Evolutionary conservation across 2,888 invertebrate species (phyloP).

Genomic region (Ophion ventricosus): DNA sequence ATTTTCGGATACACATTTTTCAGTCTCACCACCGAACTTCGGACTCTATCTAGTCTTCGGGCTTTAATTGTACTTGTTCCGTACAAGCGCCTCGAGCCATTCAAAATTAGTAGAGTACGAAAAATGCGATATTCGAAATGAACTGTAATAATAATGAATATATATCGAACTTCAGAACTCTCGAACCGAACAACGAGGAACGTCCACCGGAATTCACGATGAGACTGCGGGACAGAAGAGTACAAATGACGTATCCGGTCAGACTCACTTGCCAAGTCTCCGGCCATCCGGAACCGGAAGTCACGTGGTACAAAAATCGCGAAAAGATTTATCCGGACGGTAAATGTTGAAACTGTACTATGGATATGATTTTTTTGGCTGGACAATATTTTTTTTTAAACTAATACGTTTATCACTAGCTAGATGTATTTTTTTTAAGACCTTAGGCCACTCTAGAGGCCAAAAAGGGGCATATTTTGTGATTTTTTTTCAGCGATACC

Average conservation of each 20-base stretch:
- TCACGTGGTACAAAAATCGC: conserved; percentile 95
- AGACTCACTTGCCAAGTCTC: conserved; percentile 93
- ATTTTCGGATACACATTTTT: background rate
- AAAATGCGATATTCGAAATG: background rate
- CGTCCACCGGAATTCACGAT: conserved; percentile 93
- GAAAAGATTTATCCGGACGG: conserved; percentile 86
- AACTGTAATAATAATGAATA: background rate
- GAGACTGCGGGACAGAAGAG: conserved; percentile 92
- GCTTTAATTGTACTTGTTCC: no score
- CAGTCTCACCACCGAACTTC: no score
- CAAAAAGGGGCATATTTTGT: no score
- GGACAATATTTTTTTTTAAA: background rate
- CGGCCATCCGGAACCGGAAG: conserved; percentile 89
- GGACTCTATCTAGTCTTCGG: no score
- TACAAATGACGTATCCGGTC: conserved; percentile 92
- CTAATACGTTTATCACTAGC: no score
- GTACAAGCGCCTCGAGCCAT: no score
- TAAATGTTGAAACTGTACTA: conserved; percentile 76
- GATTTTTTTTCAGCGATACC: no score
- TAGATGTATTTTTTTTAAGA: no score
- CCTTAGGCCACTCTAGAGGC: no score
- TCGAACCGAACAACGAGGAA: conserved; percentile 83
- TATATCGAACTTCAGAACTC: conserved; percentile 71
- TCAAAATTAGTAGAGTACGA: no score
- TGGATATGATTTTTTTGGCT: background rate